Conservation (phyloP, 2,113 vertebrate genomes). For the Podarcis cretensis region DNA sequence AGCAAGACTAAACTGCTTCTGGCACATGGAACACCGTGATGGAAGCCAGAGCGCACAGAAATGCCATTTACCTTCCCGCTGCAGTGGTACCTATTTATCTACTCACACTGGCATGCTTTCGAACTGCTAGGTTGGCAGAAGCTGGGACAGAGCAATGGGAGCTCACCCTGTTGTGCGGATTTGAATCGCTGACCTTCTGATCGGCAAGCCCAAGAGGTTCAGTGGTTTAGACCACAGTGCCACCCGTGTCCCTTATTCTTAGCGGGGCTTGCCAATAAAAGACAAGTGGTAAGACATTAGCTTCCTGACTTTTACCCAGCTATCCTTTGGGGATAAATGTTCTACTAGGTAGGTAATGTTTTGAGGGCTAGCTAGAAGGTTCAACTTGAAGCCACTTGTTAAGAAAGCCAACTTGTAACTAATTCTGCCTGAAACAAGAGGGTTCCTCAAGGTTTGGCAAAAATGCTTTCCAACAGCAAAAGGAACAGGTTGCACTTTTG, state of each 20-base stretch:
- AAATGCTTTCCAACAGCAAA: not conserved
- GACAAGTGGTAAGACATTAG: not conserved
- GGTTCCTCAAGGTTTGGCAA: not conserved
- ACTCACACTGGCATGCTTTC: too few relatives aligned
- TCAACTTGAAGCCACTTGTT: not conserved
- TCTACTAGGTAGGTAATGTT: not conserved
- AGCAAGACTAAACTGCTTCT: too few relatives aligned
- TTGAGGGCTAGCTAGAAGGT: not conserved
- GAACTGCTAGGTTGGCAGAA: too few relatives aligned
- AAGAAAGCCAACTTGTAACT: not conserved
- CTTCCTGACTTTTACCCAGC: not conserved
- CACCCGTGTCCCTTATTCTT: not conserved
- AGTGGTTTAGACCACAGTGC: too few relatives aligned
- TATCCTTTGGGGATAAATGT: not conserved
- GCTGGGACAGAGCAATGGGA: too few relatives aligned
- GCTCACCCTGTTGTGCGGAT: too few relatives aligned
- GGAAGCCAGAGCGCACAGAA: too few relatives aligned
- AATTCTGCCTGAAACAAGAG: not conserved
- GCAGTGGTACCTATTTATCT: too few relatives aligned
- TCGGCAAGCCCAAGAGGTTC: too few relatives aligned
- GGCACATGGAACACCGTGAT: too few relatives aligned
- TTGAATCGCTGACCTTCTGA: too few relatives aligned
- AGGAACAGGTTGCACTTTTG: not conserved
- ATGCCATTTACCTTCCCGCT: too few relatives aligned
- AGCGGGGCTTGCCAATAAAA: not conserved